These are phyloP conservation scores for Pelecanus crispus DNA, from an alignment of 2,113 vertebrate species.

Conservation along the genomic window DNA sequence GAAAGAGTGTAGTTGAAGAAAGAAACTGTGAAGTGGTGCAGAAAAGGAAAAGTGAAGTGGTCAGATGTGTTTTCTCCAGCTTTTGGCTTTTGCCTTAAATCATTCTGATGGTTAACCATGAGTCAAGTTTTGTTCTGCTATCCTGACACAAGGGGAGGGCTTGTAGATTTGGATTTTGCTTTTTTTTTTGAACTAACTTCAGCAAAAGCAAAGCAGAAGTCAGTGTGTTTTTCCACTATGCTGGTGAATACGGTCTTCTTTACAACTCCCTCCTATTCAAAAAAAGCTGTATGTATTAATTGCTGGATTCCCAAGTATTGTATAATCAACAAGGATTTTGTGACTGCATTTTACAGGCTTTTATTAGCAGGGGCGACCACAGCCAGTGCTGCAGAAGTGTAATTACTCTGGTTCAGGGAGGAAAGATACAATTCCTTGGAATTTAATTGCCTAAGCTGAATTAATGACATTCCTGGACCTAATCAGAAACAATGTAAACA, in stretches of 20 bases:
- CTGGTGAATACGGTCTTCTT: not conserved
- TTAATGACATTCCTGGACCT: conserved; percentile 9
- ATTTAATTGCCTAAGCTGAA: not conserved
- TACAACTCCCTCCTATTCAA: not conserved
- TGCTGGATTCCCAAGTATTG: not conserved
- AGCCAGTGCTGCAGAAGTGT: not conserved
- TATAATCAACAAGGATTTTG: not conserved
- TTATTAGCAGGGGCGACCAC: not conserved
- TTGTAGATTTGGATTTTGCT: not conserved
- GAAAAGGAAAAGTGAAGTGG: not conserved
- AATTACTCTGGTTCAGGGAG: not conserved
- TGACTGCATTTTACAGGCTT: not conserved
- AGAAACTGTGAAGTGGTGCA: not conserved
- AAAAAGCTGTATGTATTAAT: not conserved
- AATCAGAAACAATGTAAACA: conserved; percentile 11
- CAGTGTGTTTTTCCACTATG: not conserved
- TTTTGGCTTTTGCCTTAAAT: not conserved
- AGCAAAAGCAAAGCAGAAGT: not conserved
- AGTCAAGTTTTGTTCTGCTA: not conserved
- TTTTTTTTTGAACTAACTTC: not conserved
- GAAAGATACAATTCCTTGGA: not conserved
- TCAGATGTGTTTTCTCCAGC: not conserved
- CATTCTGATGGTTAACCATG: not conserved
- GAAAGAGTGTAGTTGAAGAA: not conserved
- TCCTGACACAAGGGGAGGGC: not conserved